A percentile compares a stretch with the other conserved stretches of the same genome.
These are phyloP conservation scores for Agrochola circellaris DNA, from an alignment of 2,888 invertebrate genomes.

Conservation along the genomic window DNA sequence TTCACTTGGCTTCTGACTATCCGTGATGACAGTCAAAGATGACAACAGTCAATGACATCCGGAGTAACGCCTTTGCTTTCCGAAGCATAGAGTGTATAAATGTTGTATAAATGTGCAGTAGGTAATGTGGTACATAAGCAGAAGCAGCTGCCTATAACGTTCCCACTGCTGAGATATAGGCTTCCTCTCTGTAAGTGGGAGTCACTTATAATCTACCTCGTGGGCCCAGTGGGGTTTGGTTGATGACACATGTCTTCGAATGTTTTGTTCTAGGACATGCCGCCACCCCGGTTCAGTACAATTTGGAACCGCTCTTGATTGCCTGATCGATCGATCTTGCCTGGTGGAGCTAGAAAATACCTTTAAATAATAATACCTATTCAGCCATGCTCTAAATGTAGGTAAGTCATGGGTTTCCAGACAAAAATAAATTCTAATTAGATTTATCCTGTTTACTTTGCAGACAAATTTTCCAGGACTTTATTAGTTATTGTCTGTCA, in stretches of 20 bases:
- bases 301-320: neutral
- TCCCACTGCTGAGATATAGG: too few relatives aligned
- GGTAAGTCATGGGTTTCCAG: neutral
- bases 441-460: slow-evolving; percentile 25
- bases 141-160: neutral
- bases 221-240: too few relatives aligned
- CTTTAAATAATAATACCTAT: neutral
- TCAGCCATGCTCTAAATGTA: neutral
- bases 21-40: neutral
- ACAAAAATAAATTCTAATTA: neutral
- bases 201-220: neutral
- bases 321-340: neutral
- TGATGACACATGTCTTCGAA: neutral
- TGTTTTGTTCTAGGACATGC: neutral
- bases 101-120: too few relatives aligned
- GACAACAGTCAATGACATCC: neutral
- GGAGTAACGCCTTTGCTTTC: neutral
- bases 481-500: neutral
- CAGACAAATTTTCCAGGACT: neutral
- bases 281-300: neutral
- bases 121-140: rapidly evolving
- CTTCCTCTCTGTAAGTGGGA: too few relatives aligned
- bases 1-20: neutral
- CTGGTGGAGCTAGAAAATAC: neutral
- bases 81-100: neutral